Conservation (phyloP, 2,888 invertebrate species). For the Lycaena phlaeas region DNA sequence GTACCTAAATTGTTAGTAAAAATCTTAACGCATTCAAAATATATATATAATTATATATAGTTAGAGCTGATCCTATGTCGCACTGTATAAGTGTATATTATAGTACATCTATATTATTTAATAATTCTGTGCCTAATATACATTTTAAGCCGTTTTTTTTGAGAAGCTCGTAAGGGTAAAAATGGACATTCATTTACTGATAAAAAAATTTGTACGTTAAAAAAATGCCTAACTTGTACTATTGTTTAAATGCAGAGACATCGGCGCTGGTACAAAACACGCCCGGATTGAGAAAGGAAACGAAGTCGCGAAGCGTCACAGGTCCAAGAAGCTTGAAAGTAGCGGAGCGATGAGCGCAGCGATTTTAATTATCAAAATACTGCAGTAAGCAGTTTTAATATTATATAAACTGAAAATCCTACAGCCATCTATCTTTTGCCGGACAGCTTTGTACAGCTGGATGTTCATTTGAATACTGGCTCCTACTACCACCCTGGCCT, state of each 20-base stretch:
- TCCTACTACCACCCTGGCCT: constrained; percentile 92
- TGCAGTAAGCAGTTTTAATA: no score
- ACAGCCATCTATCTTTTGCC: constrained; percentile 94
- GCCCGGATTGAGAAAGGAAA: background rate
- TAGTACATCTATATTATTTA: constrained; percentile 54
- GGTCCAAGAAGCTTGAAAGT: constrained; percentile 2
- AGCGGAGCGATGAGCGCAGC: constrained; percentile 5
- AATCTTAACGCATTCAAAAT: constrained; percentile 71
- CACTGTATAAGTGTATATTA: constrained; percentile 62
- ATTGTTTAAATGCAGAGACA: constrained; percentile 13
- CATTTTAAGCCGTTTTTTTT: constrained; percentile 61
- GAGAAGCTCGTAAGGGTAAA: constrained; percentile 61
- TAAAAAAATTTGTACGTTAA: constrained; percentile 13
- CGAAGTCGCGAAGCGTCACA: constrained; percentile 9
- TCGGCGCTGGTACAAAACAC: background rate
- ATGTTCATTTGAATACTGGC: constrained; percentile 93
- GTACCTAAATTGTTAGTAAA: constrained; percentile 66
- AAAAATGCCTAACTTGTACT: constrained; percentile 36
- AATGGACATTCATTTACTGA: constrained; percentile 36
- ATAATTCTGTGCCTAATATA: constrained; percentile 70
- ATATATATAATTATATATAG: constrained; percentile 60
- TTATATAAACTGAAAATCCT: no score
- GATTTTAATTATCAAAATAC: no score
- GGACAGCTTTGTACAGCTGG: constrained; percentile 93
- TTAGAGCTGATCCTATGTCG: constrained; percentile 55